phyloP scores from a whole-genome alignment of 2,888 invertebrate species.

The Cheilosia soror region DNA sequence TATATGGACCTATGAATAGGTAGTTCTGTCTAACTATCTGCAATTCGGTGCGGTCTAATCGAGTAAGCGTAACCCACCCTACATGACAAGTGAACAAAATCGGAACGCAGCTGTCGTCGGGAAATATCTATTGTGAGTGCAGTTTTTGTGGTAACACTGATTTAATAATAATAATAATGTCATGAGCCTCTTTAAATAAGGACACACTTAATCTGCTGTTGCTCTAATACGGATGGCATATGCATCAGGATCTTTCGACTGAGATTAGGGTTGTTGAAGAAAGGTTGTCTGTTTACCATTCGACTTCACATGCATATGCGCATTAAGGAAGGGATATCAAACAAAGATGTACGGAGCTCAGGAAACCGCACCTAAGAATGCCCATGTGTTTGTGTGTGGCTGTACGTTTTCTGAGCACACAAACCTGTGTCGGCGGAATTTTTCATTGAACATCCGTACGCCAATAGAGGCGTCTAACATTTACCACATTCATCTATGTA shows the following conservation, averaged over 20 bases:
- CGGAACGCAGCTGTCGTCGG: conserved; percentile 57
- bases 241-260: conserved; percentile 43
- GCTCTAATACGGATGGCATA: conserved; percentile 22
- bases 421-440: not conserved
- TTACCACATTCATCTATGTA: conserved; percentile 25
- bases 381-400: conserved; percentile 33
- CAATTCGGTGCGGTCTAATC: conserved; percentile 40
- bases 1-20: not conserved
- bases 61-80: conserved; percentile 17
- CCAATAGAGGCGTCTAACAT: conserved; percentile 25
- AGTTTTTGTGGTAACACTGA: conserved; percentile 65
- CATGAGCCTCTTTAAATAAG: conserved; percentile 62
- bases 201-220: conserved; percentile 63
- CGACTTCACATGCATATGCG: conserved; percentile 17
- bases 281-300: conserved; percentile 50
- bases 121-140: conserved; percentile 23
- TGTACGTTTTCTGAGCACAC: conserved; percentile 1
- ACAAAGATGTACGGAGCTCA: conserved; percentile 8
- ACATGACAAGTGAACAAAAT: conserved; percentile 55
- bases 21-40: not conserved
- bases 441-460: conserved; percentile 22
- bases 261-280: conserved; percentile 56
- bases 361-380: conserved; percentile 48
- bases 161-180: conserved; percentile 57
- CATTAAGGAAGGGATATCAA: conserved; percentile 16